Percentiles rank a stretch among this genome's conserved stretches.
Evolutionary conservation across 2,888 invertebrate species (phyloP).

Genomic region (Ditula angustiorana): DNA sequence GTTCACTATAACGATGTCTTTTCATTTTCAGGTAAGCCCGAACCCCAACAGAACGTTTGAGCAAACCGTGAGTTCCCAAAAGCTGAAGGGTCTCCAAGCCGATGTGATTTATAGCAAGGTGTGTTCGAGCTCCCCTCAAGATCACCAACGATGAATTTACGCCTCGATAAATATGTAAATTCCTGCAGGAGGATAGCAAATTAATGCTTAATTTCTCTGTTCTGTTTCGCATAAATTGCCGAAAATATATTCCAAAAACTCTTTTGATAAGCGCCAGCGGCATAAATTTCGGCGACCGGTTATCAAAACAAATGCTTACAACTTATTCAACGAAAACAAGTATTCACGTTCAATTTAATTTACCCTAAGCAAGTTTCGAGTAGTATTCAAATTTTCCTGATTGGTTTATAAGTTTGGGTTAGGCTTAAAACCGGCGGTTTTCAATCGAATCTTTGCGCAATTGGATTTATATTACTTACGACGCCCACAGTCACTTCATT

Average conservation of each 20-base stretch:
- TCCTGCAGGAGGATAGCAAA: conserved; percentile 67
- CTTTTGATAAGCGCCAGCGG: conserved; percentile 60
- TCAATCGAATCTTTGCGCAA: conserved; percentile 38
- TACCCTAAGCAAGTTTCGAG: conserved; percentile 51
- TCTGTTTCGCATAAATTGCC: conserved; percentile 73
- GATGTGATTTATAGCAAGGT: conserved; percentile 38
- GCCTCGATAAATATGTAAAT: conserved; percentile 78
- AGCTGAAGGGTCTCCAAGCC: conserved; percentile 23
- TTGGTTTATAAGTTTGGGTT: conserved; percentile 52
- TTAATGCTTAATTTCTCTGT: conserved; percentile 76
- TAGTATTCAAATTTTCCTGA: conserved; percentile 55
- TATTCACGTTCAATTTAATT: conserved; percentile 56
- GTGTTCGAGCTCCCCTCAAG: conserved; percentile 48
- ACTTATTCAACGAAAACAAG: conserved; percentile 47
- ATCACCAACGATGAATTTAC: conserved; percentile 68
- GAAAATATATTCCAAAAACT: conserved; percentile 69
- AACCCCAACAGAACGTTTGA: neutral
- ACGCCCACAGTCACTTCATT: neutral
- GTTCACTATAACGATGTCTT: conserved; percentile 2
- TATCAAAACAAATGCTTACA: conserved; percentile 59
- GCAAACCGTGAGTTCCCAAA: conserved; percentile 22
- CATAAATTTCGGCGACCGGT: conserved; percentile 59
- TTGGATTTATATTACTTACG: conserved; percentile 3
- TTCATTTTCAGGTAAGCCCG: conserved; percentile 31
- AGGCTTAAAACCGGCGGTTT: conserved; percentile 44